These are phyloP conservation scores for Drosophila diplacantha DNA, from an alignment of 2,888 invertebrate genomes.

Conservation along the genomic window DNA sequence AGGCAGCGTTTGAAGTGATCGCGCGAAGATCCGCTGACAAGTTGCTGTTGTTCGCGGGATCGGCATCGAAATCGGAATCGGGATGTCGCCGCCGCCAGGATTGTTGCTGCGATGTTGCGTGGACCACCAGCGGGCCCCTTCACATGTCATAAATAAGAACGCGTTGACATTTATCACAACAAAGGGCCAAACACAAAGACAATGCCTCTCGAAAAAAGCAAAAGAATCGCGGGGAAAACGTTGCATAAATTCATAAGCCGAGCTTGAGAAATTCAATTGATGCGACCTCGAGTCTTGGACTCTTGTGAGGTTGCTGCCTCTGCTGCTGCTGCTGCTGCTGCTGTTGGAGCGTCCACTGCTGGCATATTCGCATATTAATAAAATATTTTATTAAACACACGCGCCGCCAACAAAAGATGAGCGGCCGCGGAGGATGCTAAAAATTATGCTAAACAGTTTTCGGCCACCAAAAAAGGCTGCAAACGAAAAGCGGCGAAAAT, in stretches of 20 bases:
- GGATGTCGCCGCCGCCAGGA: conserved; percentile 12
- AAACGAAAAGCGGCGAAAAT: conserved; percentile 61
- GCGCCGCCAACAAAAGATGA: conserved; percentile 52
- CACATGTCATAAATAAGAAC: conserved; percentile 78
- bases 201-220: conserved; percentile 35
- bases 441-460: conserved; percentile 70
- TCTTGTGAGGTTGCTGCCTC: conserved; percentile 20
- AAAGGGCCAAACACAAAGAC: conserved; percentile 58
- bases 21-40: conserved; percentile 55
- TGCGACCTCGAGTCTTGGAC: conserved; percentile 49
- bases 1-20: conserved; percentile 68
- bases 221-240: conserved; percentile 50
- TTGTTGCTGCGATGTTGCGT: conserved; percentile 12
- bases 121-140: conserved; percentile 68
- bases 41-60: conserved; percentile 40
- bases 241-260: conserved; percentile 72
- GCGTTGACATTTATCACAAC: conserved; percentile 78
- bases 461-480: conserved; percentile 67
- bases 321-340: conserved; percentile 26
- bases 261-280: conserved; percentile 73
- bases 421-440: conserved; percentile 42
- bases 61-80: conserved; percentile 7
- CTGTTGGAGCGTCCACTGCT: conserved; percentile 39
- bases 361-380: conserved; percentile 68
- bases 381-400: conserved; percentile 73